Evolutionary conservation across 2,113 vertebrate species (phyloP).

Genomic region (Holacanthus passer): DNA sequence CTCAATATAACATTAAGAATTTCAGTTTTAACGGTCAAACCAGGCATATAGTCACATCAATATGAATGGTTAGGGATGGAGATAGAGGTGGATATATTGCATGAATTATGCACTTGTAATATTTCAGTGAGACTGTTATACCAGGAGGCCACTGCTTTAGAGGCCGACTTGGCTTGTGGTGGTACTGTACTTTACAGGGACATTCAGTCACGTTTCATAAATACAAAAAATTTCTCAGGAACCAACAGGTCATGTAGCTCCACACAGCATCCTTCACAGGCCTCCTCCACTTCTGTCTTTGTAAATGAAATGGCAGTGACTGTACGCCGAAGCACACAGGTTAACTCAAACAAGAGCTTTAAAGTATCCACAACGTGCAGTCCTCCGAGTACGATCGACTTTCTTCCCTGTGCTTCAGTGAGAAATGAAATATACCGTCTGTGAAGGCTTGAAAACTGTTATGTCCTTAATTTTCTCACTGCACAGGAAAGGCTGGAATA

Average conservation of each 20-base stretch:
- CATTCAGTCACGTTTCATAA: constrained; percentile 48
- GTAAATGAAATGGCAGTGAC: constrained; percentile 52
- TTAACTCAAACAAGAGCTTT: constrained; percentile 52
- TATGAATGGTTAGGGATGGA: not conserved
- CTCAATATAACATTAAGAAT: constrained; percentile 32
- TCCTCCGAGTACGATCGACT: constrained; percentile 6
- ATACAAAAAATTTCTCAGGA: constrained; percentile 75
- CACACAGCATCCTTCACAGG: constrained; percentile 50
- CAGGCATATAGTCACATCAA: constrained; percentile 4
- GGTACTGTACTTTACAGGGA: constrained; percentile 45
- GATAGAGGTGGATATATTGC: constrained; percentile 16
- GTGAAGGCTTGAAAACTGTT: constrained; percentile 84
- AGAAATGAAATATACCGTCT: constrained; percentile 56
- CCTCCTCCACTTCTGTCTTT: constrained; percentile 38
- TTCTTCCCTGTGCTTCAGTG: constrained; percentile 59
- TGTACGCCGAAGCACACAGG: constrained; percentile 63
- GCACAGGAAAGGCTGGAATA: constrained; percentile 66
- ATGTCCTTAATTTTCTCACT: constrained; percentile 75
- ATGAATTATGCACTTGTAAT: constrained; percentile 39
- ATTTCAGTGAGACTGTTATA: constrained; percentile 61
- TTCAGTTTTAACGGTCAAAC: constrained; percentile 17
- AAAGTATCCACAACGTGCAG: constrained; percentile 15
- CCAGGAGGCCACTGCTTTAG: constrained; percentile 30
- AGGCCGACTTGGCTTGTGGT: constrained; percentile 34
- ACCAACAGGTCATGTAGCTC: constrained; percentile 63